Conservation (phyloP, 1,140 invertebrate species). For the Thaumetopoea pityocampa region DNA sequence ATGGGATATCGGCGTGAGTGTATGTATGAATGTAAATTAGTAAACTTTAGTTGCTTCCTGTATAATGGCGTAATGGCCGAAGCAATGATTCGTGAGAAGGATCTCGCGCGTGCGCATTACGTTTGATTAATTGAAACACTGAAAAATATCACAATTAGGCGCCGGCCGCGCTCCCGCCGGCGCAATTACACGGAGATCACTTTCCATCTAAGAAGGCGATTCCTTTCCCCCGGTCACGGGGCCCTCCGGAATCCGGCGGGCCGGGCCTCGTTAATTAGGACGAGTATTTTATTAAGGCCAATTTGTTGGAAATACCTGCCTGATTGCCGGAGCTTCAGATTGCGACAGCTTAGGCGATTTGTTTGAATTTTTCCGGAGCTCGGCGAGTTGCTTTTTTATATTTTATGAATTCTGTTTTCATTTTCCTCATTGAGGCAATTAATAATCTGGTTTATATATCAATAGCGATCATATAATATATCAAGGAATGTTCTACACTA, state of each 20-base stretch:
- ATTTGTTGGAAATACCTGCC: conserved; percentile 67
- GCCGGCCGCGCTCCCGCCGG: not conserved
- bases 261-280: conserved; percentile 57
- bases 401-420: too few relatives aligned
- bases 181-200: conserved; percentile 51
- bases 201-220: conserved; percentile 64
- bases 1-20: too few relatives aligned
- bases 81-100: too few relatives aligned
- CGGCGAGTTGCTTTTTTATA: conserved; percentile 8
- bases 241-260: conserved; percentile 2
- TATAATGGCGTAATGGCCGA: too few relatives aligned
- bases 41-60: too few relatives aligned
- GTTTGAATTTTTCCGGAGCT: conserved; percentile 36
- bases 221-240: conserved; percentile 40
- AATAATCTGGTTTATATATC: too few relatives aligned
- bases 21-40: too few relatives aligned
- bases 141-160: not conserved
- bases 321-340: conserved; percentile 39
- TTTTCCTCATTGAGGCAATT: too few relatives aligned
- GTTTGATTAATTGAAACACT: too few relatives aligned
- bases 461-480: too few relatives aligned
- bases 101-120: too few relatives aligned
- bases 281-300: conserved; percentile 67
- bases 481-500: too few relatives aligned
- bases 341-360: conserved; percentile 40